phyloP scores from a whole-genome alignment of 2,797 vertebrate species.

The Sebastes glaucus region DNA sequence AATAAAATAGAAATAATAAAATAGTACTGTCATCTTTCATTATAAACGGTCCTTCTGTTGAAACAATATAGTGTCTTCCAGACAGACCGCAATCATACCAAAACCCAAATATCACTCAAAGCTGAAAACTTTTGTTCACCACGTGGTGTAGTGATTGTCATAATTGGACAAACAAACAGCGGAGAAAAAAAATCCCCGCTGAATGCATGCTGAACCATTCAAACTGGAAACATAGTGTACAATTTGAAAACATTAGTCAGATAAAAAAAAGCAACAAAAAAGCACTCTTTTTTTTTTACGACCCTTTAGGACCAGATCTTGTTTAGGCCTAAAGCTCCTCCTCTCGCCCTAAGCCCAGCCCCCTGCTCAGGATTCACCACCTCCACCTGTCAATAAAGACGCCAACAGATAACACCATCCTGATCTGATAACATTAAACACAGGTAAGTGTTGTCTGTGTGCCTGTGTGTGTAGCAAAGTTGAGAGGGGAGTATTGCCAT shows the following conservation, averaged over 20 bases:
- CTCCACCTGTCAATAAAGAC: conserved; percentile 62
- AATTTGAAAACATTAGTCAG: background rate
- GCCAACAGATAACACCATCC: conserved; percentile 51
- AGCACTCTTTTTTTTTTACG: background rate
- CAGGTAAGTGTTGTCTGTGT: conserved; percentile 54
- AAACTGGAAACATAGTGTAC: background rate
- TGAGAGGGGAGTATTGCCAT: conserved; percentile 35
- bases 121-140: background rate
- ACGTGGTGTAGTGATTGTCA: background rate
- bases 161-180: background rate
- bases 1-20: background rate
- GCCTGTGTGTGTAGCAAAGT: conserved; percentile 35
- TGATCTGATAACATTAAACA: conserved; percentile 61
- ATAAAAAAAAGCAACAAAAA: background rate
- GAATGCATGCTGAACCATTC: background rate
- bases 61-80: background rate
- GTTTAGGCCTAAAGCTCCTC: conserved; percentile 38
- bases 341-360: conserved; percentile 57
- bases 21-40: background rate
- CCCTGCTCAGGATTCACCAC: conserved; percentile 55
- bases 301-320: background rate
- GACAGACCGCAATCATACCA: background rate
- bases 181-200: background rate
- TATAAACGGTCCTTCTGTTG: background rate
- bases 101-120: background rate